phyloP scores from a whole-genome alignment of 1,140 invertebrate species.

The Drosophila auraria region DNA sequence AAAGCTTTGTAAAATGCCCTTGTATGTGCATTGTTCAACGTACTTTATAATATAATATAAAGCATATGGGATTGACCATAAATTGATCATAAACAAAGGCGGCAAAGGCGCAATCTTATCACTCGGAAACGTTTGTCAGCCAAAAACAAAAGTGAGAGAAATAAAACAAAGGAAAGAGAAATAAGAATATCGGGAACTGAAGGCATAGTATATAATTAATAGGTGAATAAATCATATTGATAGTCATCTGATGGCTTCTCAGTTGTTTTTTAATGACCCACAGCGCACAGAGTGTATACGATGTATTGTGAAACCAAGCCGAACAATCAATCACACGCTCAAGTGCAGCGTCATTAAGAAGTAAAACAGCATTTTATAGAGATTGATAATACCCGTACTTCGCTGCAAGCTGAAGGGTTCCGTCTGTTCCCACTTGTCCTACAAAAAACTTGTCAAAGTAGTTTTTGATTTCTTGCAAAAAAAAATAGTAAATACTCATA shows the following conservation, averaged over 20 bases:
- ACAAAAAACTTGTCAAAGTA: not conserved
- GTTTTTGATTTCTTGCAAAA: slow-evolving; percentile 1
- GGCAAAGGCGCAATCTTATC: slow-evolving; percentile 59
- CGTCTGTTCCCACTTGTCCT: slow-evolving; percentile 5
- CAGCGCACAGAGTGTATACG: not conserved
- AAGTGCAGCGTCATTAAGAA: slow-evolving; percentile 55
- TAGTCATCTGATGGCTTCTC: slow-evolving; percentile 26
- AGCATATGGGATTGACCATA: slow-evolving; percentile 22
- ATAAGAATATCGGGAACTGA: slow-evolving; percentile 20
- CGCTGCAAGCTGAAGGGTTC: slow-evolving; percentile 13
- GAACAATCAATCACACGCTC: slow-evolving; percentile 63
- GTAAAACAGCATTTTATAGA: slow-evolving; percentile 53
- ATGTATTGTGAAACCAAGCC: slow-evolving; percentile 40
- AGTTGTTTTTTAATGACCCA: slow-evolving; percentile 42
- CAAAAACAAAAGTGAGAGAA: slow-evolving; percentile 1
- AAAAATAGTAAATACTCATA: not conserved
- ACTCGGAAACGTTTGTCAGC: slow-evolving; percentile 19
- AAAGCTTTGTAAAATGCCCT: slow-evolving; percentile 1
- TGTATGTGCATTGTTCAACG: slow-evolving; percentile 23
- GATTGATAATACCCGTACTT: slow-evolving; percentile 53
- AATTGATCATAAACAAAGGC: slow-evolving; percentile 46
- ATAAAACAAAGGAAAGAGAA: slow-evolving; percentile 9
- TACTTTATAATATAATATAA: slow-evolving; percentile 8
- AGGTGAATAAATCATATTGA: slow-evolving; percentile 62
- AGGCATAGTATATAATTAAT: slow-evolving; percentile 37